Percentiles rank a stretch among this genome's conserved stretches.
These are phyloP conservation scores for Sesamia nonagrioides DNA, from an alignment of 1,140 invertebrate species.

Conservation along the genomic window DNA sequence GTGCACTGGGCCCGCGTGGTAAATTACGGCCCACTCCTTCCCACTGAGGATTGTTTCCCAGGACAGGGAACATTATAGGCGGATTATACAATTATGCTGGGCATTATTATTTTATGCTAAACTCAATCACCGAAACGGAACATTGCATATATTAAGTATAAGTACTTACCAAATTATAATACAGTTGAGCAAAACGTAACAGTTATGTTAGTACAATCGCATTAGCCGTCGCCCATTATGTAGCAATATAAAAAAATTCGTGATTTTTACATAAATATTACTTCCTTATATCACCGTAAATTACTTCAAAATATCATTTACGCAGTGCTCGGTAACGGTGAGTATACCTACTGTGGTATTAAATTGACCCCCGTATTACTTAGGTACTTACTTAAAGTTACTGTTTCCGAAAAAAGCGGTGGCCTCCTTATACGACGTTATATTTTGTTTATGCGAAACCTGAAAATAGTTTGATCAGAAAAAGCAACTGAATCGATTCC, in stretches of 20 bases:
- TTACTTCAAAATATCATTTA: constrained; percentile 5
- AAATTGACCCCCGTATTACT: background rate
- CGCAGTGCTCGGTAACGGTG: background rate
- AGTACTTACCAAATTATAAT: background rate
- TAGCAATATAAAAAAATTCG: constrained; percentile 14
- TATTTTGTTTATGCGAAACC: no score
- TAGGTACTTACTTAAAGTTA: no score
- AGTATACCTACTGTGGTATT: background rate
- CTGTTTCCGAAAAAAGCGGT: no score
- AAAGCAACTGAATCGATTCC: no score
- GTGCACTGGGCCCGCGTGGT: no score
- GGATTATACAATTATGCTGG: no score
- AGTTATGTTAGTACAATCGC: constrained; percentile 12
- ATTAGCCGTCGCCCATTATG: constrained; percentile 15
- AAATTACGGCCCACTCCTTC: no score
- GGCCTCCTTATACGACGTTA: no score
- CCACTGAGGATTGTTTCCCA: no score
- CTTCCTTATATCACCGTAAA: constrained; percentile 20
- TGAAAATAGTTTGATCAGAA: no score
- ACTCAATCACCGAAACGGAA: background rate
- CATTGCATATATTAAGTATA: background rate
- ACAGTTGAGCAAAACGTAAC: constrained; percentile 17
- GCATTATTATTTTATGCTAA: no score
- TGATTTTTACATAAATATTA: constrained; percentile 22
- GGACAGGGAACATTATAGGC: no score